These are phyloP conservation scores for Arnoldichthys spilopterus DNA, from an alignment of 2,797 vertebrate species.

Conservation along the genomic window DNA sequence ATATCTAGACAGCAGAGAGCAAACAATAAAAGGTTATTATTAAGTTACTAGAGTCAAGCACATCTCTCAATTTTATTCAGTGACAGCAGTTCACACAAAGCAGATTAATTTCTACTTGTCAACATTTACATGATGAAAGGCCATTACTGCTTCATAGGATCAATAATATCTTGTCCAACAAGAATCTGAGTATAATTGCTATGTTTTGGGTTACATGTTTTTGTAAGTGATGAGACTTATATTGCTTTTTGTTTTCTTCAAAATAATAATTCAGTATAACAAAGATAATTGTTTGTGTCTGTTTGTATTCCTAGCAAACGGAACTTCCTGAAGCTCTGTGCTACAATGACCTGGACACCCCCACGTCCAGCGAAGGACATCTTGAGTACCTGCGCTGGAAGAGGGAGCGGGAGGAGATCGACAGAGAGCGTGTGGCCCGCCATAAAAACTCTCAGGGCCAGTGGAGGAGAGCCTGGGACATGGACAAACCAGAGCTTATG, in stretches of 20 bases:
- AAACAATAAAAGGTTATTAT: too few relatives aligned
- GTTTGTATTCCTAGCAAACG: conserved; percentile 57
- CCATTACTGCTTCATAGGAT: not conserved
- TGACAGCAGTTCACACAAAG: not conserved
- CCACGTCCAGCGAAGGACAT: conserved; percentile 79
- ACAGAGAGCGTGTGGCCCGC: conserved; percentile 89
- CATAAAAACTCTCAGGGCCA: conserved; percentile 95
- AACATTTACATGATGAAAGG: not conserved
- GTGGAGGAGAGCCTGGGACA: conserved; percentile 96
- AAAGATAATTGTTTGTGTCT: too few relatives aligned
- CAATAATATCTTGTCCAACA: too few relatives aligned
- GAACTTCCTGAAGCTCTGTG: conserved; percentile 62
- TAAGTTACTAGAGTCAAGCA: not conserved
- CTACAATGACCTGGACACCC: conserved; percentile 74
- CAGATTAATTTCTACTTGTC: not conserved
- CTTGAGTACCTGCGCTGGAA: conserved; percentile 91
- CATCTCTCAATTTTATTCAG: not conserved
- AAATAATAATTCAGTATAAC: too few relatives aligned
- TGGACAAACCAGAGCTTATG: conserved; percentile 92
- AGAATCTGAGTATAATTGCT: too few relatives aligned
- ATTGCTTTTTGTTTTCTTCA: too few relatives aligned
- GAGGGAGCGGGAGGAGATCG: conserved; percentile 91
- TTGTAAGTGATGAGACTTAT: too few relatives aligned
- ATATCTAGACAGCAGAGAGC: too few relatives aligned
- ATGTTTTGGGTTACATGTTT: too few relatives aligned